A percentile compares a stretch with the other conserved stretches of the same genome.
Conservation (phyloP, 2,113 vertebrate genomes). For the Corydoras maculifer region DNA sequence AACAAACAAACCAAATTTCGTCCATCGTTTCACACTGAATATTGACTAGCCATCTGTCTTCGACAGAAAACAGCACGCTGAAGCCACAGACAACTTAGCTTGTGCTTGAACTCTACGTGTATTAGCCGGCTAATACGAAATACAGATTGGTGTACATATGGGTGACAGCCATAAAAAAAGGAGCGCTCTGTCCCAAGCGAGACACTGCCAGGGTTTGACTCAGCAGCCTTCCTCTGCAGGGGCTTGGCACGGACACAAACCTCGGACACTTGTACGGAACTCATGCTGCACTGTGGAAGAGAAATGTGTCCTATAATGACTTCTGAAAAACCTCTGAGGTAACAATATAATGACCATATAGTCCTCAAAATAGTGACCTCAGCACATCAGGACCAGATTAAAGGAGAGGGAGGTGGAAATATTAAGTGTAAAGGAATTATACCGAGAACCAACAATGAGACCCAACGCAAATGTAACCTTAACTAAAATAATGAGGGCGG, state of each 20-base stretch:
- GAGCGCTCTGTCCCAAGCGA: constrained; percentile 20
- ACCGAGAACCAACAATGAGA: too few species aligned
- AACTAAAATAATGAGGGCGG: not conserved
- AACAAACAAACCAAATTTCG: constrained; percentile 45
- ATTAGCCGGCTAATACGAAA: constrained; percentile 39
- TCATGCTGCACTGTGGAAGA: constrained; percentile 9
- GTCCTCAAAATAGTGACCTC: too few species aligned
- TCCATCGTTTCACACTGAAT: constrained; percentile 39
- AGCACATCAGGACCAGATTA: too few species aligned
- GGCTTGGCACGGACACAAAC: constrained; percentile 39
- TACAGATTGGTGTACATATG: constrained; percentile 45
- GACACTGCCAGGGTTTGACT: constrained; percentile 24
- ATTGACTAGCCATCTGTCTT: constrained; percentile 46
- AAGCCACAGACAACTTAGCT: constrained; percentile 41
- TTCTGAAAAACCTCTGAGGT: too few species aligned
- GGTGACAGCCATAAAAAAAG: constrained; percentile 9
- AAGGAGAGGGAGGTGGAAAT: too few species aligned
- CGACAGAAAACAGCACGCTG: constrained; percentile 43
- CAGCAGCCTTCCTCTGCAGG: constrained; percentile 29
- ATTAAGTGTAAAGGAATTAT: too few species aligned
- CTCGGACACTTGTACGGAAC: constrained; percentile 30
- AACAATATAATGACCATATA: not conserved
- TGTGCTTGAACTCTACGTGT: constrained; percentile 27
- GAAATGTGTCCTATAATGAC: constrained; percentile 21
- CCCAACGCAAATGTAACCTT: not conserved